Evolutionary conservation across 2,113 vertebrate species (phyloP), one percentile per base, ranked within the genome.

Genomic region (Crotalus viridis): DNA sequence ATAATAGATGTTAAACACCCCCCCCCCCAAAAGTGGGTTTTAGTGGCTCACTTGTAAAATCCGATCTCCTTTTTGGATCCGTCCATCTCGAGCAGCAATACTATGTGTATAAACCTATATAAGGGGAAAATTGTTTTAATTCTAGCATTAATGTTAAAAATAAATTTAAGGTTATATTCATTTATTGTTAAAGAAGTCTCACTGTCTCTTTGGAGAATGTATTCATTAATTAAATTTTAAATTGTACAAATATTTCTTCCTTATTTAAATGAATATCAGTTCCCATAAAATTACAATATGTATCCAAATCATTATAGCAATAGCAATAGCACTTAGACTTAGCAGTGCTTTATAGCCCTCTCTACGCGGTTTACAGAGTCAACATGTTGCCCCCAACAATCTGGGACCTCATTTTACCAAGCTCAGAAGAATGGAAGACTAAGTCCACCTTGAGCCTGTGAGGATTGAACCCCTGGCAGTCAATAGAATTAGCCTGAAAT

Each of bases 31-130:
- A 91, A 91, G 92, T 95, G 10, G 90, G 43, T 93, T 93, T 43
- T 81, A 95, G 95, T 95, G 87, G 96, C 97, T 39, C 96, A 99
- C 99, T 97, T 99, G 99, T 94, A 99, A 98, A 95, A 99, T 99
- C 90, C 99, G 98, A 95, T 99, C 99, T 17, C 99, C 99, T 96
- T 99, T 98, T 94, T 98, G 97, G 92, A 99, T 99, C 52, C 98
- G 98, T 43, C 99, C 99, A 2, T 99, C 99, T 97, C 97, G 98
- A 94, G 98, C 99, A 64, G 99, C 99, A 15, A 99, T 99, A 97
- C 99, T 99, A 94, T 99, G 99, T 56, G 98, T 99, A 96, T 98
- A 98, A 95, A 99, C 98, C 99, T 99, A 94, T 13, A 93, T 21
- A 85, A 43, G 43, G 12, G 51, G 93, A 93, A 89, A 74, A 74